Conservation (phyloP, 2,113 vertebrate genomes). For the Tupaia tana region DNA sequence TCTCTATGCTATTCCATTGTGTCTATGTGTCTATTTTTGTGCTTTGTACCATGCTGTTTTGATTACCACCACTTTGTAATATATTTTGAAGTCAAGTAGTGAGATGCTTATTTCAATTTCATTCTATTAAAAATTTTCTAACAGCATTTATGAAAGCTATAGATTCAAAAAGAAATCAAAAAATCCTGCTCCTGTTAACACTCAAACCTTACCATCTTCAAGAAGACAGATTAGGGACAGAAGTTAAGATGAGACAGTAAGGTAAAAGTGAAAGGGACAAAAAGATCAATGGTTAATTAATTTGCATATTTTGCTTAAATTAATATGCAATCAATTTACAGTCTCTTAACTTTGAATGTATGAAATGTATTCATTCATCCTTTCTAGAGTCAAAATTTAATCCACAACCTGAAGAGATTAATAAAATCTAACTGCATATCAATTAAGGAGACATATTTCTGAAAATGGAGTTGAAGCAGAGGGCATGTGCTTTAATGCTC, state of each 20-base stretch:
- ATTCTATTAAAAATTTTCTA: not conserved
- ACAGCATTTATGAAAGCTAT: not conserved
- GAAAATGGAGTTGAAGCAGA: not conserved
- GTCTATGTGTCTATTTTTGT: no score
- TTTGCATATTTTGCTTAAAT: slow-evolving; percentile 18
- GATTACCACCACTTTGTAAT: no score
- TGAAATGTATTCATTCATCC: not conserved
- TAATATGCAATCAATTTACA: not conserved
- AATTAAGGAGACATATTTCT: not conserved
- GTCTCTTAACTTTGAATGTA: not conserved
- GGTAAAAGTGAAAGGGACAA: not conserved
- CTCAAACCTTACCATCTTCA: not conserved
- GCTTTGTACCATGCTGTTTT: no score
- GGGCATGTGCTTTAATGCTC: not conserved
- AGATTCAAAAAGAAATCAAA: not conserved
- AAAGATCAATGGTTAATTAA: not conserved
- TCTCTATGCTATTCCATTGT: no score
- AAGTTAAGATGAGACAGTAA: not conserved
- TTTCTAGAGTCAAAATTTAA: slow-evolving; percentile 25
- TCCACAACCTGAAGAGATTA: not conserved
- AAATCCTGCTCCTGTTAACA: not conserved
- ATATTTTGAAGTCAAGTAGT: no score
- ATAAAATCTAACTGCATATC: not conserved
- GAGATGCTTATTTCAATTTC: no score
- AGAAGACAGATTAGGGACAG: not conserved